These are phyloP conservation scores for Dendrolimus pini DNA, from an alignment of 2,888 invertebrate genomes.

Conservation along the genomic window DNA sequence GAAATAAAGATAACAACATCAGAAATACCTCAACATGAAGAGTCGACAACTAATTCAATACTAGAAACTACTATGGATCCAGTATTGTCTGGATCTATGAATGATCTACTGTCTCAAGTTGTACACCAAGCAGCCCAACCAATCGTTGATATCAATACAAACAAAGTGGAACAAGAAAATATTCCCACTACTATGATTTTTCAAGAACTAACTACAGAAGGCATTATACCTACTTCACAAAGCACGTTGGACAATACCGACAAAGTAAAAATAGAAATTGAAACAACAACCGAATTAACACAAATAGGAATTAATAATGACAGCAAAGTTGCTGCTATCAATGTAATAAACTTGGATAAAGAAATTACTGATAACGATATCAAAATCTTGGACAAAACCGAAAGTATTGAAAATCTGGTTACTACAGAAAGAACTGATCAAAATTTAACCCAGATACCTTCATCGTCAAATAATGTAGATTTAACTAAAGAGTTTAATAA, in stretches of 20 bases:
- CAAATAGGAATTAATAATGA: background rate
- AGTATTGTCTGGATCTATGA: conserved; percentile 64
- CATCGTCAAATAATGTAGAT: background rate
- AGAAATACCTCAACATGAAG: conserved; percentile 18
- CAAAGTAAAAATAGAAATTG: conserved; percentile 15
- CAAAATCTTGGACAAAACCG: background rate
- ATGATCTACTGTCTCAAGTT: conserved; percentile 67
- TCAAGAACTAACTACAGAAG: conserved; percentile 21
- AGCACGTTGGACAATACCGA: conserved; percentile 13
- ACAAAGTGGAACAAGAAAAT: conserved; percentile 12
- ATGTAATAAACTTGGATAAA: background rate
- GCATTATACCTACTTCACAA: conserved; percentile 10
- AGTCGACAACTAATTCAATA: conserved; percentile 18
- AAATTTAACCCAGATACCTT: background rate
- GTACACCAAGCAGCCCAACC: conserved; percentile 46
- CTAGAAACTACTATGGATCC: conserved; percentile 50
- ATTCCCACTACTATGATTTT: conserved; percentile 24
- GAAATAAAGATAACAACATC: conserved; percentile 9
- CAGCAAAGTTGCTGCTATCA: background rate
- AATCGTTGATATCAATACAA: conserved; percentile 20
- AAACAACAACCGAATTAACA: conserved; percentile 13
- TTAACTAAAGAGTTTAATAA: background rate
- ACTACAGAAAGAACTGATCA: background rate
- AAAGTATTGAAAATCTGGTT: background rate
- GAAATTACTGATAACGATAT: background rate